Evolutionary conservation across 2,797 vertebrate species (phyloP).

Genomic region (Anomalospiza imberbis): DNA sequence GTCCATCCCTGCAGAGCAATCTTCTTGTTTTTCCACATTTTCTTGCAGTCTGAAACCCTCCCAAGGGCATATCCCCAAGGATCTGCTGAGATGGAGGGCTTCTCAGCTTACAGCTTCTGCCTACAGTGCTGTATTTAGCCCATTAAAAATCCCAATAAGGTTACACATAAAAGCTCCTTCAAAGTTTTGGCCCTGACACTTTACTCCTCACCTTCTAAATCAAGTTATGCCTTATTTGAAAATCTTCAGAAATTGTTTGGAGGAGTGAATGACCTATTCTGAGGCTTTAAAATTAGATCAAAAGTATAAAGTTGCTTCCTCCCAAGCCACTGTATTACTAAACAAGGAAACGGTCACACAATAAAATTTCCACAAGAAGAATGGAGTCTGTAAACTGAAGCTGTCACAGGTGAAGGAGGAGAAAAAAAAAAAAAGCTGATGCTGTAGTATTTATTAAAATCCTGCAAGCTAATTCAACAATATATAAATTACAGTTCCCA

Average conservation of each 20-base stretch:
- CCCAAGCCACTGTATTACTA: constrained; percentile 37
- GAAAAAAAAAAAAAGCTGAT: neutral
- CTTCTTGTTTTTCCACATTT: constrained; percentile 79
- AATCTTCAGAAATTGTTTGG: constrained; percentile 60
- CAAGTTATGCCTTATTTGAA: constrained; percentile 50
- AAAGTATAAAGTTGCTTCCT: constrained; percentile 61
- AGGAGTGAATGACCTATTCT: constrained; percentile 24
- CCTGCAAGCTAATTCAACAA: neutral
- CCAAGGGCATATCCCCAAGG: constrained; percentile 68
- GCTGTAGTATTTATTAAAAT: neutral
- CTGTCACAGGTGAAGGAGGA: constrained; percentile 1
- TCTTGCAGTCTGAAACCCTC: constrained; percentile 67
- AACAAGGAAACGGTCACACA: constrained; percentile 59
- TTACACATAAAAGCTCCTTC: constrained; percentile 52
- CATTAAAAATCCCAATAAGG: constrained; percentile 62
- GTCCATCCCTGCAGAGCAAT: constrained; percentile 66
- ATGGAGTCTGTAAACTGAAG: constrained; percentile 36
- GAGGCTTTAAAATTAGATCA: constrained; percentile 51
- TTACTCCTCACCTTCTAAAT: constrained; percentile 32
- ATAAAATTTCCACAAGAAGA: constrained; percentile 53
- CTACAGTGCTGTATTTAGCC: constrained; percentile 48
- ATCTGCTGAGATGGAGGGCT: constrained; percentile 52
- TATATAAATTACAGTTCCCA: neutral
- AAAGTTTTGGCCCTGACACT: constrained; percentile 50
- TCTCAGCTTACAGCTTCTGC: constrained; percentile 61